Evolutionary conservation across 2,888 invertebrate species (phyloP).

Genomic region (Tetranychus piercei): DNA sequence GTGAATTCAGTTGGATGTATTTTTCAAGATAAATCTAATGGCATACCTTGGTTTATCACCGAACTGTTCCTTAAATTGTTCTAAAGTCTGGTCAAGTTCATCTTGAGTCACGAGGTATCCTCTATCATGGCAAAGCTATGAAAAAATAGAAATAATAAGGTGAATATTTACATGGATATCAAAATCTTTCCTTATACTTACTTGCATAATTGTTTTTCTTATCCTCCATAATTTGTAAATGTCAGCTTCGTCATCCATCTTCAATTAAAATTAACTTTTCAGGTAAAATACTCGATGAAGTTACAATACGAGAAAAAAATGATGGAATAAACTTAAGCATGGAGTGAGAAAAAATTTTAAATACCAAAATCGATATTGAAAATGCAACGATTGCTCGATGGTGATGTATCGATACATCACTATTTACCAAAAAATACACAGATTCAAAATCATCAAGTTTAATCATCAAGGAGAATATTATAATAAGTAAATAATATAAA

Average conservation of each 20-base stretch:
- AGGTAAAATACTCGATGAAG: too few species aligned
- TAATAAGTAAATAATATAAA: too few species aligned
- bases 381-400: too few species aligned
- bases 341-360: too few species aligned
- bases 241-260: constrained; percentile 64
- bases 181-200: constrained; percentile 31
- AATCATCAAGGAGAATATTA: too few species aligned
- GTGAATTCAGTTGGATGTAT: background rate
- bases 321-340: too few species aligned
- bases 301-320: too few species aligned
- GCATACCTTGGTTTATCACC: constrained; percentile 79
- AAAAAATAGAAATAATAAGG: constrained; percentile 8
- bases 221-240: constrained; percentile 96
- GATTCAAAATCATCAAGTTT: too few species aligned
- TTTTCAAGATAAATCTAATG: background rate
- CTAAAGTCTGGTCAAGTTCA: constrained; percentile 94
- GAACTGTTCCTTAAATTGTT: constrained; percentile 89
- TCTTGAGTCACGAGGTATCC: constrained; percentile 97
- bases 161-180: background rate
- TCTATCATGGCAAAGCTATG: constrained; percentile 84
- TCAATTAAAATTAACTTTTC: background rate
- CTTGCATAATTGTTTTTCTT: constrained; percentile 95
- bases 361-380: too few species aligned
- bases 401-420: too few species aligned
- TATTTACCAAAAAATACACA: too few species aligned